phyloP scores from a whole-genome alignment of 2,888 invertebrate genomes.

The Auanema freiburgensis region DNA sequence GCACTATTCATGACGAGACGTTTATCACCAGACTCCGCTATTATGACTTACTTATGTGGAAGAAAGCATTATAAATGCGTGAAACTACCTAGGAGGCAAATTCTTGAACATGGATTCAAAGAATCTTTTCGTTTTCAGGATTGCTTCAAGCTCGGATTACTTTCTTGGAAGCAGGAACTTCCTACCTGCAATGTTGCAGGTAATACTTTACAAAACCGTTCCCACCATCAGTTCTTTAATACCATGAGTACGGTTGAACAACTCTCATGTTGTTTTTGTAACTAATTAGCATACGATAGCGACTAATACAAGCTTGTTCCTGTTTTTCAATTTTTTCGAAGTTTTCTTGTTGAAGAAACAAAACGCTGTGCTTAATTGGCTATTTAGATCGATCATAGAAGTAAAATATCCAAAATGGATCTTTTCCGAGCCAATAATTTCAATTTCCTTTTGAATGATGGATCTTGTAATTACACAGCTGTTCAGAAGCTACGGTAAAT shows the following conservation, averaged over 20 bases:
- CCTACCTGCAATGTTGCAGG: slow-evolving; percentile 37
- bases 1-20: slow-evolving; percentile 31
- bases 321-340: not conserved
- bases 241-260: too few relatives aligned
- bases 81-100: slow-evolving; percentile 30
- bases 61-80: slow-evolving; percentile 34
- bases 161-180: slow-evolving; percentile 34
- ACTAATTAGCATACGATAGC: not conserved
- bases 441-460: slow-evolving; percentile 32
- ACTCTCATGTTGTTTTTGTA: too few relatives aligned
- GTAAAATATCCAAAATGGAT: slow-evolving; percentile 32
- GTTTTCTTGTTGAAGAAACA: slow-evolving; percentile 1
- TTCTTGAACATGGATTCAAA: not conserved
- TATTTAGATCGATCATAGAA: slow-evolving; percentile 23
- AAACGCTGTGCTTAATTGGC: too few relatives aligned
- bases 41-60: slow-evolving; percentile 48
- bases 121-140: slow-evolving; percentile 19
- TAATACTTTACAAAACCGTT: slow-evolving; percentile 16
- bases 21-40: slow-evolving; percentile 43
- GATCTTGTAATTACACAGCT: slow-evolving; percentile 28
- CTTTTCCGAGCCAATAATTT: slow-evolving; percentile 33
- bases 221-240: not conserved
- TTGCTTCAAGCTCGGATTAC: slow-evolving; percentile 40
- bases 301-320: not conserved
- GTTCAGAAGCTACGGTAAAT: slow-evolving; percentile 14